Percentiles rank a stretch among this genome's conserved stretches.
Conservation (phyloP, 2,888 invertebrate species). For the Agrilus mali region DNA sequence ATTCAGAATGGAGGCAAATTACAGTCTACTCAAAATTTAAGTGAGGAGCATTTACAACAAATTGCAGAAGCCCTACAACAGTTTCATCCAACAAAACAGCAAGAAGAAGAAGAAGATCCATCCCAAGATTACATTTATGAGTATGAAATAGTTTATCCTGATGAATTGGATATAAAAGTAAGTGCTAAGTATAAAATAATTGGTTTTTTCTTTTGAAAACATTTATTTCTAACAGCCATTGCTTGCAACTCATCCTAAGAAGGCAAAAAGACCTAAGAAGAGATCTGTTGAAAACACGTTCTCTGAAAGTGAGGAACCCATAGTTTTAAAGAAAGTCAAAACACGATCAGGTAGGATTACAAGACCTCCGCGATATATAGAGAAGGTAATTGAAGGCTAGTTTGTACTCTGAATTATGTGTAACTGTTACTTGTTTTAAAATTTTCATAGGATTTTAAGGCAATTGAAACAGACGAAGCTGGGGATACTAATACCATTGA, state of each 20-base stretch:
- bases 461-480: slow-evolving; percentile 7
- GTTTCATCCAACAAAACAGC: not conserved
- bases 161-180: slow-evolving; percentile 25
- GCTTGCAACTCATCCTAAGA: slow-evolving; percentile 11
- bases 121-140: slow-evolving; percentile 13
- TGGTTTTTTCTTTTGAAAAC: not conserved
- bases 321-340: slow-evolving; percentile 17
- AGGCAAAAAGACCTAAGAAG: slow-evolving; percentile 25
- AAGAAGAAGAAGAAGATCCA: slow-evolving; percentile 5
- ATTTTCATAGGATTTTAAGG: slow-evolving; percentile 2
- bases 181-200: slow-evolving; percentile 3
- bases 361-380: slow-evolving; percentile 26
- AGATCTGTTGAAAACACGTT: slow-evolving; percentile 12
- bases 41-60: slow-evolving; percentile 9
- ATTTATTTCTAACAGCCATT: slow-evolving; percentile 14
- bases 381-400: slow-evolving; percentile 16
- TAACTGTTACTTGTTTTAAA: not conserved
- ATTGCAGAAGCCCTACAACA: slow-evolving; percentile 8
- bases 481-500: slow-evolving; percentile 17
- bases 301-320: slow-evolving; percentile 7
- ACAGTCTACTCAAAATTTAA: slow-evolving; percentile 11
- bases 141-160: slow-evolving; percentile 27
- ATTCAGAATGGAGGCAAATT: slow-evolving; percentile 8
- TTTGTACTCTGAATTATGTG: not conserved
- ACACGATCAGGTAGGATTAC: slow-evolving; percentile 29